Evolutionary conservation across 1,140 invertebrate genomes (phyloP).

Genomic region (Drosophila ironensis): DNA sequence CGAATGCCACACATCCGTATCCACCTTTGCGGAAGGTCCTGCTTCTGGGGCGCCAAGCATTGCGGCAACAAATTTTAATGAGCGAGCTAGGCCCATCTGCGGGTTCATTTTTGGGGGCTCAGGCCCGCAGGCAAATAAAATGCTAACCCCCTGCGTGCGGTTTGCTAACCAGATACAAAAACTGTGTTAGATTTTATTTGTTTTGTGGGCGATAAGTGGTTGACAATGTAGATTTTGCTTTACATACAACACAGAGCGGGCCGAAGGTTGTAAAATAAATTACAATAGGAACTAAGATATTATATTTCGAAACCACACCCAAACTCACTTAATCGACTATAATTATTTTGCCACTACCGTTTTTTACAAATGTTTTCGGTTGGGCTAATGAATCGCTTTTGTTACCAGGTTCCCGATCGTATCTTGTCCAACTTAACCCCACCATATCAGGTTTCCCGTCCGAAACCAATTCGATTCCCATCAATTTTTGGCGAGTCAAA

Average conservation of each 20-base stretch:
- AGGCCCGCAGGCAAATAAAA: constrained; percentile 46
- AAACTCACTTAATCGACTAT: too few species aligned
- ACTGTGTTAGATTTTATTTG: constrained; percentile 70
- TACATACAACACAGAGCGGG: constrained; percentile 16
- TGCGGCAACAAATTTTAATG: constrained; percentile 38
- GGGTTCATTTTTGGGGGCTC: constrained; percentile 35
- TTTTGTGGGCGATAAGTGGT: constrained; percentile 71
- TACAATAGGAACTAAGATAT: constrained; percentile 3
- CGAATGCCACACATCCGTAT: constrained; percentile 4
- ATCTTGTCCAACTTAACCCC: too few species aligned
- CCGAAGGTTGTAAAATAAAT: constrained; percentile 13
- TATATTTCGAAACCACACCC: too few species aligned
- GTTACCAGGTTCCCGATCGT: too few species aligned
- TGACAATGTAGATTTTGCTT: constrained; percentile 48
- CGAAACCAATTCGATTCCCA: constrained; percentile 21
- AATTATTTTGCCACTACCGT: too few species aligned
- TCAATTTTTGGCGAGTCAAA: constrained; percentile 31
- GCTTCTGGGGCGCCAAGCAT: background rate
- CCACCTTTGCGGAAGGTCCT: constrained; percentile 14
- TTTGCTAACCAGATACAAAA: constrained; percentile 20
- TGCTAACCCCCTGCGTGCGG: constrained; percentile 14
- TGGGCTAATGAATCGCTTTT: too few species aligned
- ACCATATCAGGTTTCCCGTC: background rate
- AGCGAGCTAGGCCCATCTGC: constrained; percentile 32
- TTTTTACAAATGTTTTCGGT: too few species aligned